phyloP scores from a whole-genome alignment of 2,797 vertebrate species.

The Stomatorhinus walkeri region DNA sequence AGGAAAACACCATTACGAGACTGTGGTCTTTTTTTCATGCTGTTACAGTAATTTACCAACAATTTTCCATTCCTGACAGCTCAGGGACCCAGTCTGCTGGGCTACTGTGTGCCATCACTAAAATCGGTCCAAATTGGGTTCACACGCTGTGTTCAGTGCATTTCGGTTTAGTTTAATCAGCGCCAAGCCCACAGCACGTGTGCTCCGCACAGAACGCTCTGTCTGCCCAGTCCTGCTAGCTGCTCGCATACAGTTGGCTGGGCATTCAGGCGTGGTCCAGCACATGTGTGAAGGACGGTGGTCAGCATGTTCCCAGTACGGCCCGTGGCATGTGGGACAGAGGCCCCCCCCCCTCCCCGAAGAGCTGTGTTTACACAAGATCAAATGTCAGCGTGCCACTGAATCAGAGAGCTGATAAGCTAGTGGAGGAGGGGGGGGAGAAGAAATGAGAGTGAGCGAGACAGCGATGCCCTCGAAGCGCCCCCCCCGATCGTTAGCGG shows the following conservation, averaged over 20 bases:
- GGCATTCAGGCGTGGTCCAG: background rate
- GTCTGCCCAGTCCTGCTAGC: background rate
- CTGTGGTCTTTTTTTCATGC: background rate
- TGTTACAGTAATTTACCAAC: background rate
- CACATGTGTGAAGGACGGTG: background rate
- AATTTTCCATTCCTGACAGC: background rate
- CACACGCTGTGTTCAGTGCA: background rate
- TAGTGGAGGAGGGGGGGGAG: constrained; percentile 19
- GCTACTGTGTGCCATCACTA: background rate
- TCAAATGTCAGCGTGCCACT: constrained; percentile 50
- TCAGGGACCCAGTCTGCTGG: background rate
- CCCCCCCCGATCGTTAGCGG: background rate
- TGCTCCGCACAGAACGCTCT: background rate
- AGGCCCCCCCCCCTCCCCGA: constrained; percentile 21
- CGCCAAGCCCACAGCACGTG: background rate
- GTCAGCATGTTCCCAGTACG: background rate
- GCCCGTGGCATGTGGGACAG: constrained; percentile 32
- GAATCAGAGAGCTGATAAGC: constrained; percentile 46
- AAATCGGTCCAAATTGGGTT: background rate
- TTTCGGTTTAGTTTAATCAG: background rate
- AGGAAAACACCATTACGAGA: background rate
- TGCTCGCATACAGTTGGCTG: background rate
- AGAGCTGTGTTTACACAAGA: constrained; percentile 55
- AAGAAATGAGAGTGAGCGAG: background rate
- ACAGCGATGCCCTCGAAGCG: background rate